These are phyloP conservation scores for Ditylenchus weischeri DNA, from an alignment of 2,888 invertebrate genomes.

Conservation along the genomic window DNA sequence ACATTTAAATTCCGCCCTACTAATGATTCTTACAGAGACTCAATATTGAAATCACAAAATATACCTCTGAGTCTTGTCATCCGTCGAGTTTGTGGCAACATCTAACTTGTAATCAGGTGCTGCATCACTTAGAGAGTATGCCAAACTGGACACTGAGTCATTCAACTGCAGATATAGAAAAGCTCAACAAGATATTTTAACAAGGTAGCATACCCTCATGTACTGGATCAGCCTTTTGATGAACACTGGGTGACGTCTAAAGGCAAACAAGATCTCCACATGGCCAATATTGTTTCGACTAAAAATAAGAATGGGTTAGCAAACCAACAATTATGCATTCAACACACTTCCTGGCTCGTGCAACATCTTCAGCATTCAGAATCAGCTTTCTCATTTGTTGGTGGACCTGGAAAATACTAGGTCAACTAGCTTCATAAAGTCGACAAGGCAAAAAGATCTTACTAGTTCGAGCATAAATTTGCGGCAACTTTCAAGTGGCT, in stretches of 20 bases:
- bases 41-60: too few relatives aligned
- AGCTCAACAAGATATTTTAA: background rate
- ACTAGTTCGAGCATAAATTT: slow-evolving; percentile 20
- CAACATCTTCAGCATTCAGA: slow-evolving; percentile 11
- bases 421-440: background rate
- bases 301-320: slow-evolving; percentile 3
- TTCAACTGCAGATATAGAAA: background rate
- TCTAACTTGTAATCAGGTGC: too few relatives aligned
- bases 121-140: background rate
- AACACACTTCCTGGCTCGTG: slow-evolving; percentile 15
- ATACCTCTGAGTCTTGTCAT: too few relatives aligned
- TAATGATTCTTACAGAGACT: too few relatives aligned
- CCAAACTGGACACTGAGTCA: background rate
- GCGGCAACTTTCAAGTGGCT: slow-evolving; percentile 20
- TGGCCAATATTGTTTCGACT: slow-evolving; percentile 16
- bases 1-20: too few relatives aligned
- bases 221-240: slow-evolving; percentile 21
- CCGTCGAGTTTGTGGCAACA: too few relatives aligned
- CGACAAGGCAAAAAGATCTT: background rate
- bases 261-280: slow-evolving; percentile 19
- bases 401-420: background rate
- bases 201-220: slow-evolving; percentile 18
- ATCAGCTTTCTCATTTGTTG: slow-evolving; percentile 17
- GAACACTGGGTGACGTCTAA: slow-evolving; percentile 22
- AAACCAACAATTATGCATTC: background rate